Evolutionary conservation across 2,888 invertebrate genomes (phyloP), one percentile per base, ranked within the genome.

Genomic region (Rosalia funebris): DNA sequence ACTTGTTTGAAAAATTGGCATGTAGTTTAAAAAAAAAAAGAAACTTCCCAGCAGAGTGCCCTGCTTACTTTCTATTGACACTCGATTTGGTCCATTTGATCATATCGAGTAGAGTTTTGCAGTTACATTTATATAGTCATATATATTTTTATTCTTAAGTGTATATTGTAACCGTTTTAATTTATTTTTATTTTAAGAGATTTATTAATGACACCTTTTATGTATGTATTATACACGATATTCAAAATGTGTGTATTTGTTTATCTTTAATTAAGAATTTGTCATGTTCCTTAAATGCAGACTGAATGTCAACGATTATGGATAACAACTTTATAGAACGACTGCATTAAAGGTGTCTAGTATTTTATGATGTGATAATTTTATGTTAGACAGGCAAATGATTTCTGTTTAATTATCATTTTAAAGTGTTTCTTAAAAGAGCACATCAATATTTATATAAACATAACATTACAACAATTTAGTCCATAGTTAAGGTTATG

Each of bases 361-460:
- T 73, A 71, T 72, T 70, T 62, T 72, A 63, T 65, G 63, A 71
- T 73, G 73, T 73, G 71, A 72, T 73, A 70, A 71, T 68, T 69
- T 69, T 70, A 54, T 58, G 64, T 60, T 64, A 69, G 65, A 66
- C 63, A 65, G 60, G 58, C 58, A 57, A 59, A 57, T 61, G 57
- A 65, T 63, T 65, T 63, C 57, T 68, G 59, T 65, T 64, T 63
- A 45, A 45, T 47, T 55, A 44, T 41, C 44, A 9, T 9, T 39
- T 36, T 44, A 11, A 47, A 47, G 20, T 25, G 32, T 41, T 58
- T 58, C 48, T 32, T 56, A 25, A 46, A 44, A 37, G 31, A 53
- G 55, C 55, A 59, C 47, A 53, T 45, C 34, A 46, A 58, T 55
- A 57, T 57, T 60, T 57, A 57, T 60, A 59, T 64, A 59, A 65